phyloP scores from a whole-genome alignment of 2,797 vertebrate genomes.

The Labroides dimidiatus region DNA sequence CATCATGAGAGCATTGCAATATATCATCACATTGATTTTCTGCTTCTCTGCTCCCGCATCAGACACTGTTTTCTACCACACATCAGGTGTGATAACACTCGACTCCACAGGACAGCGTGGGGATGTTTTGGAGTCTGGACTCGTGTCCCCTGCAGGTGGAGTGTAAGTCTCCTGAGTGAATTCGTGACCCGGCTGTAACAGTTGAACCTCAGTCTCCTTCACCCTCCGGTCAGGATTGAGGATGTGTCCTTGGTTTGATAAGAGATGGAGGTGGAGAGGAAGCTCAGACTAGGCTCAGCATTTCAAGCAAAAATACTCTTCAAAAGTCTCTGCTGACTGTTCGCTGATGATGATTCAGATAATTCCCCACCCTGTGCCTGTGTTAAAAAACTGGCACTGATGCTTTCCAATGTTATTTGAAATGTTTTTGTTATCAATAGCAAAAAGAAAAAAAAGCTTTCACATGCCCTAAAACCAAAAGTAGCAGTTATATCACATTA shows the following conservation, averaged over 20 bases:
- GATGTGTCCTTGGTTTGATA: slow-evolving; percentile 50
- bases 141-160: not conserved
- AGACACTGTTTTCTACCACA: not conserved
- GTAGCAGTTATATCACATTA: too few species aligned
- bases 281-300: not conserved
- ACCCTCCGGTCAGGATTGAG: slow-evolving; percentile 12
- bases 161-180: slow-evolving; percentile 1
- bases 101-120: slow-evolving; percentile 5
- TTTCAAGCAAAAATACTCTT: too few species aligned
- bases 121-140: slow-evolving; percentile 26
- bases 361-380: too few species aligned
- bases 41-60: not conserved
- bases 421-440: too few species aligned
- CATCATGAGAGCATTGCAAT: slow-evolving; percentile 5
- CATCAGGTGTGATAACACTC: slow-evolving; percentile 23
- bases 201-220: slow-evolving; percentile 23
- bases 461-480: too few species aligned
- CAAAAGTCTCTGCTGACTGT: too few species aligned
- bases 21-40: slow-evolving; percentile 15
- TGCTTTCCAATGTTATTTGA: too few species aligned
- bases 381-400: too few species aligned
- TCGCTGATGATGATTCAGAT: too few species aligned
- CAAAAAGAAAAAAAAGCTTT: too few species aligned
- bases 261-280: slow-evolving; percentile 32
- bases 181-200: slow-evolving; percentile 16